Evolutionary conservation across 2,113 vertebrate genomes (phyloP).

Genomic region (Elaphurus davidianus): DNA sequence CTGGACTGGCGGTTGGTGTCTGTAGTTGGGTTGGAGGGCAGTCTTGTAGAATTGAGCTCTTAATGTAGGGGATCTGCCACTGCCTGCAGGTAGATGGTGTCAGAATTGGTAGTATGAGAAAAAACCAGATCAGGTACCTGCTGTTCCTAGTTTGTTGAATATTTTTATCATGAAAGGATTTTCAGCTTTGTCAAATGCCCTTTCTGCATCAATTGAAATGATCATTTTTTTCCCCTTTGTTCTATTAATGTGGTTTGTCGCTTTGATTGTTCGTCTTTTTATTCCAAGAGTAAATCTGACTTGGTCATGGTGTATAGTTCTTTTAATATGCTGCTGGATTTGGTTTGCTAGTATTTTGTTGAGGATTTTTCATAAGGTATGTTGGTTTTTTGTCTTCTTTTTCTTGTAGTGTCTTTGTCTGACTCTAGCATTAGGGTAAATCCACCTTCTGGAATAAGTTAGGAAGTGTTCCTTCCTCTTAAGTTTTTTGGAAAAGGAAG

Average conservation of each 20-base stretch:
- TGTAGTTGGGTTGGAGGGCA: not conserved
- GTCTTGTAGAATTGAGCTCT: not conserved
- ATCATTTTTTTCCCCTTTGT: not conserved
- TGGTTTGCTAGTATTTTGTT: not conserved
- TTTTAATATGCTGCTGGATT: not conserved
- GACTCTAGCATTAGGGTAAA: not conserved
- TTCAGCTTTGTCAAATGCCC: not conserved
- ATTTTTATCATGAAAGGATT: not conserved
- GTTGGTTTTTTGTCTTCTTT: too few species aligned
- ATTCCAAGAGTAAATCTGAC: too few species aligned
- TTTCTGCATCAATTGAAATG: rapidly evolving
- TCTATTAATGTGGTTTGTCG: not conserved
- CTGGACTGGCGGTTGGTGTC: not conserved
- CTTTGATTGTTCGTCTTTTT: rapidly evolving
- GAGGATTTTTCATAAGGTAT: not conserved
- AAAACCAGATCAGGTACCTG: not conserved
- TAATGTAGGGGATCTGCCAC: rapidly evolving
- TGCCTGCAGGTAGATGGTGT: rapidly evolving
- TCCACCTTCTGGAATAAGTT: not conserved
- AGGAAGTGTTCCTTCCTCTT: not conserved
- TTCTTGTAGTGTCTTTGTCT: not conserved
- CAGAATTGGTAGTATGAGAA: not conserved
- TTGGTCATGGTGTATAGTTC: not conserved
- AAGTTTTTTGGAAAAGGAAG: not conserved
- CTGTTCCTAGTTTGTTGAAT: not conserved